Percentiles rank a stretch among this genome's conserved stretches.
Evolutionary conservation across 1,140 invertebrate genomes (phyloP).

Genomic region (Anastrepha ludens): DNA sequence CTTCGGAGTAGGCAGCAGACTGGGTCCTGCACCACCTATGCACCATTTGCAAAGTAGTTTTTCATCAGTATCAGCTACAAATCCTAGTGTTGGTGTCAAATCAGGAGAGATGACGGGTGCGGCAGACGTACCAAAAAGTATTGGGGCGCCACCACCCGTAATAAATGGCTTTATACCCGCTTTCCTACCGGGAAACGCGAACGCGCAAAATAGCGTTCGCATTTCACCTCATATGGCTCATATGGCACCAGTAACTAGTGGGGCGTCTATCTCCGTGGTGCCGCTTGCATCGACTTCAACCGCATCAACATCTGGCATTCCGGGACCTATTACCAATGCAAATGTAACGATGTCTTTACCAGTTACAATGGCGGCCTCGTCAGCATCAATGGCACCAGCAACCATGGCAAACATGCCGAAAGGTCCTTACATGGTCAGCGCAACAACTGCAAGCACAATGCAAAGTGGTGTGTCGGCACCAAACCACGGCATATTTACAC

Average conservation of each 20-base stretch:
- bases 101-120: background rate
- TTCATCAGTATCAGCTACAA: conserved; percentile 7
- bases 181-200: conserved; percentile 35
- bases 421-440: conserved; percentile 42
- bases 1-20: conserved; percentile 16
- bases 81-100: conserved; percentile 37
- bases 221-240: conserved; percentile 56
- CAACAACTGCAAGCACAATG: conserved; percentile 53
- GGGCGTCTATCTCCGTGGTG: conserved; percentile 16
- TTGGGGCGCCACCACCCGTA: conserved; percentile 30
- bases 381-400: conserved; percentile 47
- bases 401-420: conserved; percentile 27
- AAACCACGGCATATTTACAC: conserved; percentile 57
- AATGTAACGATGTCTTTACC: conserved; percentile 56
- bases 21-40: conserved; percentile 54
- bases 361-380: conserved; percentile 56
- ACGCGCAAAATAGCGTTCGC: conserved; percentile 42
- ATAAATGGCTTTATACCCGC: conserved; percentile 55
- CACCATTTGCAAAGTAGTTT: conserved; percentile 39
- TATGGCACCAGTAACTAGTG: conserved; percentile 41
- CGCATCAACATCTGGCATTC: background rate
- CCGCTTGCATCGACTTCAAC: conserved; percentile 22
- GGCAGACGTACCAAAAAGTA: conserved; percentile 6
- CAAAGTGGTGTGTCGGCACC: conserved; percentile 45
- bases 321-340: background rate